Evolutionary conservation across 1,140 invertebrate genomes (phyloP).

Genomic region (Apis cerana): DNA sequence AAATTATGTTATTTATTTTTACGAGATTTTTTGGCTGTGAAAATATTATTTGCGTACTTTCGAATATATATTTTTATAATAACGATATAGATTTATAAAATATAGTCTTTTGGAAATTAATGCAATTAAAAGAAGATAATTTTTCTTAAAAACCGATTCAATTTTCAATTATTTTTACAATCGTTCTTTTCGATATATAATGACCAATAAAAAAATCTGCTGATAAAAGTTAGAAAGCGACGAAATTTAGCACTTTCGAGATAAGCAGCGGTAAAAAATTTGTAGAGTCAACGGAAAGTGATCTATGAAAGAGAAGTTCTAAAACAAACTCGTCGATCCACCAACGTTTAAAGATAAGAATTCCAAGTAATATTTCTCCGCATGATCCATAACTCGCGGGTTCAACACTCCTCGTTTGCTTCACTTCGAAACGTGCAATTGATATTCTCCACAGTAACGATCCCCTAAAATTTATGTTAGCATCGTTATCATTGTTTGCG

Average conservation of each 20-base stretch:
- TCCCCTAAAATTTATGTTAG: constrained; percentile 3
- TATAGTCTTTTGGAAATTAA: too few relatives aligned
- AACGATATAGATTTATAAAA: too few relatives aligned
- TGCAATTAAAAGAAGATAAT: too few relatives aligned
- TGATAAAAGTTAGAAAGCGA: not conserved
- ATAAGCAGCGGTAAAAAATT: not conserved
- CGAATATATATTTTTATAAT: too few relatives aligned
- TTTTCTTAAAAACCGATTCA: too few relatives aligned
- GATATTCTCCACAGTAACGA: constrained; percentile 9
- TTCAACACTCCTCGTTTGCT: not conserved
- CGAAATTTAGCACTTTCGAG: not conserved
- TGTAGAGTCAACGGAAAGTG: not conserved
- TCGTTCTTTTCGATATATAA: too few relatives aligned
- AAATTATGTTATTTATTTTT: too few relatives aligned
- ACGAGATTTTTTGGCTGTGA: too few relatives aligned
- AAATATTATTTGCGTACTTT: too few relatives aligned
- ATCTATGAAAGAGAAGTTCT: not conserved
- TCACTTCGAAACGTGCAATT: not conserved
- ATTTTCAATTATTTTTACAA: too few relatives aligned
- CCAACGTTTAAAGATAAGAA: not conserved
- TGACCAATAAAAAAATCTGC: not conserved
- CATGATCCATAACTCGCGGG: not conserved
- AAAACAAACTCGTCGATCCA: not conserved
- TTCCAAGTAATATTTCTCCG: not conserved
- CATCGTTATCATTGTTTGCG: constrained; percentile 18